Base-by-base conservation (phyloP, 1,140 invertebrate species). In the Ips nitidus region DNA sequence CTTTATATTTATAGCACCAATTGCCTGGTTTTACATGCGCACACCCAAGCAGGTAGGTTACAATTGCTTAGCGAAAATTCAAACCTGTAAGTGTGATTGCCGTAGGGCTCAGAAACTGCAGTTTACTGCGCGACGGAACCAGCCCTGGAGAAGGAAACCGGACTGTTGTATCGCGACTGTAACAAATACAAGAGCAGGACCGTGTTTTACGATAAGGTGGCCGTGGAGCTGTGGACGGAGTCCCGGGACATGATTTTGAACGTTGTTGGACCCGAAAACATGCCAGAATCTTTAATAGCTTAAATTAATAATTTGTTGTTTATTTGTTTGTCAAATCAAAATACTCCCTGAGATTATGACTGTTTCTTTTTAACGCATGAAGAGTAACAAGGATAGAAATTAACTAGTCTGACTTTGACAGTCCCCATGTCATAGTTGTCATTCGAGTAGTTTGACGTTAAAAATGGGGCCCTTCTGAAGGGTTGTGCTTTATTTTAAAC, bases 141-240 rank as follows among this genome's bases (percentile, higher is more conserved):
- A 64, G 80, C 81, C 47, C 78, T 91, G 38, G 83, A 85, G 39
- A 84, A 86, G 4, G 84, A 88, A 75, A 86, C 84, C 40, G 90
- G 90, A 37, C 82, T 83, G 45, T 84, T 90, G 64, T 91, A 92
- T 79, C 84, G 88, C n/a, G 87, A 94, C 80, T 94, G 91, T 76
- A 83, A 84, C 45, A 82, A 83, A 36, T 91, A 87, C 73, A 76
- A 80, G n/a, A 86, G 87, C 5, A 88, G 88, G 74, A 84, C 88
- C 52, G 75, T 81, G 52, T 86, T 91, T 75, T 83, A 86, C 50
- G 79, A 84, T 41, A 83, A 87, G 40, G 80, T 87, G 5, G 86
- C 89, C 47, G 79, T 80, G 55, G 85, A 87, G 72, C 79, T 95
- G 38, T 95, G 92, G 92, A 79, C 87, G 38, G 81, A 87, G 42